Percentiles rank a stretch among this genome's conserved stretches.
These are phyloP conservation scores for Glaucidium brasilianum DNA, from an alignment of 2,113 vertebrate genomes.

Conservation along the genomic window DNA sequence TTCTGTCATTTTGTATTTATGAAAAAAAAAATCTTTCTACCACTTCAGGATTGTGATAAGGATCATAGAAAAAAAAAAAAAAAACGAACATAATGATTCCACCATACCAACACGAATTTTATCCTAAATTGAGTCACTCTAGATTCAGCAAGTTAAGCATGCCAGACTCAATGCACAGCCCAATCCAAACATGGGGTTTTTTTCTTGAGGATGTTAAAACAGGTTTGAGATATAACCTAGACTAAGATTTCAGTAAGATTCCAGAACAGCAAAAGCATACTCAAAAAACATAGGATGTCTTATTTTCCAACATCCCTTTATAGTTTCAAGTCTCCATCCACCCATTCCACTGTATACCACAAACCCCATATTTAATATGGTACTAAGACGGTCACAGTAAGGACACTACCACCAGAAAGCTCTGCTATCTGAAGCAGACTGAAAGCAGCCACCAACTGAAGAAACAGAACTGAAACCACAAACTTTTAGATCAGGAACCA, in stretches of 20 bases:
- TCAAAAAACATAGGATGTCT: background rate
- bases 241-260: background rate
- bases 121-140: background rate
- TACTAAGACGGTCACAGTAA: background rate
- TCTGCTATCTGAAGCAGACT: slow-evolving; percentile 9
- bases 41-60: background rate
- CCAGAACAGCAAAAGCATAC: background rate
- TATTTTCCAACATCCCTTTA: background rate
- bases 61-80: background rate
- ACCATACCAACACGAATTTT: background rate
- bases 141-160: background rate
- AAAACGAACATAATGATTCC: background rate
- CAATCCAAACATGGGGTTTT: background rate
- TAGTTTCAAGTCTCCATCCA: background rate
- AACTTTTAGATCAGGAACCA: background rate
- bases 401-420: background rate
- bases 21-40: background rate
- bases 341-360: background rate
- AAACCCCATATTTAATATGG: background rate
- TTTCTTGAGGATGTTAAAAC: background rate
- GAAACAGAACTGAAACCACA: background rate
- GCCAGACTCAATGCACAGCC: background rate
- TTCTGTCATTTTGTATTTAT: background rate
- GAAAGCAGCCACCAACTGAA: slow-evolving; percentile 2
- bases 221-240: background rate